These are phyloP conservation scores for Dolichopus griseipennis DNA, from an alignment of 2,888 invertebrate genomes.

Conservation along the genomic window DNA sequence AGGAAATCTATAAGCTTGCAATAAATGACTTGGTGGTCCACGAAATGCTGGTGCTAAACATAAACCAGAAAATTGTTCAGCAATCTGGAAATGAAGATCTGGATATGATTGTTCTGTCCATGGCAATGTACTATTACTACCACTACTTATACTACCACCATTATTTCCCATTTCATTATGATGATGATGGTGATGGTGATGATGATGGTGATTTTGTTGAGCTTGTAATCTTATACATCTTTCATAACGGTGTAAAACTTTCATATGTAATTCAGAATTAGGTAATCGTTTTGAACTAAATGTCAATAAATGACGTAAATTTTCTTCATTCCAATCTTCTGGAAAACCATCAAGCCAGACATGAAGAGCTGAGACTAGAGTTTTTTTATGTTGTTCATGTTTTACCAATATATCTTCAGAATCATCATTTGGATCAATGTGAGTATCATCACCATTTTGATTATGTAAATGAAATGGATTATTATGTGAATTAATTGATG, in stretches of 20 bases:
- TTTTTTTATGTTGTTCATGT: slow-evolving; percentile 51
- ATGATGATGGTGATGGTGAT: slow-evolving; percentile 29
- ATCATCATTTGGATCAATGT: slow-evolving; percentile 19
- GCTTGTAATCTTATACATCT: slow-evolving; percentile 48
- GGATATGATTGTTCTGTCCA: slow-evolving; percentile 40
- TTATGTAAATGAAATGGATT: not conserved
- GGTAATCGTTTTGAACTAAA: slow-evolving; percentile 77
- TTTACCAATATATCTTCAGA: slow-evolving; percentile 24
- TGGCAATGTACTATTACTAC: slow-evolving; percentile 35
- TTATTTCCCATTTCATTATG: slow-evolving; percentile 30
- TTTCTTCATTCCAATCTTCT: slow-evolving; percentile 62
- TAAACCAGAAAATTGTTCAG: slow-evolving; percentile 45
- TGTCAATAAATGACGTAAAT: slow-evolving; percentile 68
- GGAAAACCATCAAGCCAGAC: slow-evolving; percentile 98
- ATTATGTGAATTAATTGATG: slow-evolving; percentile 7
- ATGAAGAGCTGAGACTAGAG: slow-evolving; percentile 80
- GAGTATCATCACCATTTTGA: slow-evolving; percentile 15
- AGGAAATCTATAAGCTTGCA: slow-evolving; percentile 65
- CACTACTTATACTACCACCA: slow-evolving; percentile 19
- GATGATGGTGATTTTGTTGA: slow-evolving; percentile 28
- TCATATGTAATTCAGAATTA: slow-evolving; percentile 75
- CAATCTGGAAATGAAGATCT: slow-evolving; percentile 25
- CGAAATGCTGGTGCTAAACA: slow-evolving; percentile 55
- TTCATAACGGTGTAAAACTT: slow-evolving; percentile 40
- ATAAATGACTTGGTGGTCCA: slow-evolving; percentile 52